Evolutionary conservation across 2,113 vertebrate species (phyloP).

Genomic region (Saimiri boliviensis): DNA sequence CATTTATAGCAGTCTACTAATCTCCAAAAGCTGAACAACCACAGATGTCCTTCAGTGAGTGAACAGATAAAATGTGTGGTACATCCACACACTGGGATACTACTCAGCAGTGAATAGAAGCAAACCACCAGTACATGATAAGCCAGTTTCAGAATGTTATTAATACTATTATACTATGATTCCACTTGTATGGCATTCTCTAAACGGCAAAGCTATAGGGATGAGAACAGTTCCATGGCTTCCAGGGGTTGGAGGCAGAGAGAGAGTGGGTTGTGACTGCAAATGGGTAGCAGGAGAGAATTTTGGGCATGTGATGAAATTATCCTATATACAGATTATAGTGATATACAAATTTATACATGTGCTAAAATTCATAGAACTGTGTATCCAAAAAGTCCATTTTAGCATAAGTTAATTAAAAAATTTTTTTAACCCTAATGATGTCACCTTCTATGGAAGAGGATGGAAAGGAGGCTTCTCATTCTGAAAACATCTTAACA

Average conservation of each 20-base stretch:
- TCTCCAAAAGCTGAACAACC: neutral
- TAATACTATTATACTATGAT: neutral
- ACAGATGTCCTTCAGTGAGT: neutral
- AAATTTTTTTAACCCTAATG: neutral
- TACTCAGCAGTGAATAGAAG: neutral
- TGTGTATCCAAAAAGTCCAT: neutral
- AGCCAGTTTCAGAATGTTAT: neutral
- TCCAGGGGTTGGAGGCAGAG: neutral
- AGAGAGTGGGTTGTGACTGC: too few species aligned
- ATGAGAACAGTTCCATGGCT: neutral
- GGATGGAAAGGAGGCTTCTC: neutral
- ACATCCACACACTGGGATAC: neutral
- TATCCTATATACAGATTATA: neutral
- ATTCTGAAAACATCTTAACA: neutral
- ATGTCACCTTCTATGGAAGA: neutral
- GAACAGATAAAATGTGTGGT: neutral
- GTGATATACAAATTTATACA: neutral
- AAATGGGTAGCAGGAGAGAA: neutral
- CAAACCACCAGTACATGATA: accelerated
- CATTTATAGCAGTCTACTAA: neutral
- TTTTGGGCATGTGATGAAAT: neutral
- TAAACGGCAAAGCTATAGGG: neutral
- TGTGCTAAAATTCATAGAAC: neutral
- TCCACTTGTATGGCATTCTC: neutral
- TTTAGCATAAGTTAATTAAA: neutral